These are phyloP conservation scores for Diaphora mendica DNA, from an alignment of 2,888 invertebrate genomes.

Conservation along the genomic window DNA sequence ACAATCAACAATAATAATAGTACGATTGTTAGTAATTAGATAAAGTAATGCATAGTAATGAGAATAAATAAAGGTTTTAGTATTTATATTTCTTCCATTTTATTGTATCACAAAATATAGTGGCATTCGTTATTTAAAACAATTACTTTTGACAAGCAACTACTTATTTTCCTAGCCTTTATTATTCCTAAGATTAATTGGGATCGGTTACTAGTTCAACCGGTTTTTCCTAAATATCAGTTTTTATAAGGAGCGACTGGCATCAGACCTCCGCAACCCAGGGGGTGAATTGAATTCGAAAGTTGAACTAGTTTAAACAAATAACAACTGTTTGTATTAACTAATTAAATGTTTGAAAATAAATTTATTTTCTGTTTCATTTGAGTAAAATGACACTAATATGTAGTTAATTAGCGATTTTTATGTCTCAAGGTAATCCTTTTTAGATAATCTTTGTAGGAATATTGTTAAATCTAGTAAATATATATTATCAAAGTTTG, in stretches of 20 bases:
- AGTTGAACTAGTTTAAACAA: background rate
- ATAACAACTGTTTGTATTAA: background rate
- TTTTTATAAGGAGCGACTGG: too few relatives aligned
- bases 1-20: background rate
- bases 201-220: too few relatives aligned
- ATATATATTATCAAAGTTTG: background rate
- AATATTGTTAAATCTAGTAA: background rate
- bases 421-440: background rate
- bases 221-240: too few relatives aligned
- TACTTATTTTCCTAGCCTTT: too few relatives aligned
- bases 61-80: background rate
- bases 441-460: background rate
- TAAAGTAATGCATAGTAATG: too few relatives aligned
- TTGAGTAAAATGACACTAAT: too few relatives aligned
- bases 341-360: background rate
- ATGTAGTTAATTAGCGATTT: background rate
- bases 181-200: too few relatives aligned
- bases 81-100: background rate
- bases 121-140: background rate
- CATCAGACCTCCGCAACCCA: too few relatives aligned
- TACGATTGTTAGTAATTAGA: too few relatives aligned
- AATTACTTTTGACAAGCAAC: too few relatives aligned
- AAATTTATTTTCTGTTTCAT: too few relatives aligned
- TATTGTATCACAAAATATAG: background rate
- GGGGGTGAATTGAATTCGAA: too few relatives aligned